Conservation (phyloP, 2,113 vertebrate genomes). For the Bombycilla garrulus region DNA sequence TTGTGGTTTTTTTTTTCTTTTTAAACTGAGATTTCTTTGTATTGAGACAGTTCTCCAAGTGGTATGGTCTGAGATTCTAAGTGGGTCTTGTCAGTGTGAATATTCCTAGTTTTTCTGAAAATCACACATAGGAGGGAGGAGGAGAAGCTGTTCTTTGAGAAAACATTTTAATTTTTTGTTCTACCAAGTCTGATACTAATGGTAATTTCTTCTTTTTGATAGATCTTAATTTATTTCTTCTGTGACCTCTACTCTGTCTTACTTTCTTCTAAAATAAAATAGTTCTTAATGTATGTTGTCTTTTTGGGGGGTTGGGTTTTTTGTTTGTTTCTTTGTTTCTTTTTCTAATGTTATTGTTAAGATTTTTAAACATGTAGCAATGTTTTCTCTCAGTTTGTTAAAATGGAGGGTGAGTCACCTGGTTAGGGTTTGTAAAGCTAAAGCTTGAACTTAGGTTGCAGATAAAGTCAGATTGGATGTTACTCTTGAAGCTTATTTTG, state of each 20-base stretch:
- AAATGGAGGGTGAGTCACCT: neutral
- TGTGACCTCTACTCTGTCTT: neutral
- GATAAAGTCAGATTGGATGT: neutral
- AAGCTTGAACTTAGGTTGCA: neutral
- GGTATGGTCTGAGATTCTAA: neutral
- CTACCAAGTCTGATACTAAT: neutral
- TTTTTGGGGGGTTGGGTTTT: neutral
- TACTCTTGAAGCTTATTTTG: neutral
- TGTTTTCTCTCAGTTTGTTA: neutral
- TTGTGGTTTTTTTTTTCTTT: neutral
- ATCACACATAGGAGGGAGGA: fast-evolving
- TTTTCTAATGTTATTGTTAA: neutral
- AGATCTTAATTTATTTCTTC: neutral
- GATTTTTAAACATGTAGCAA: neutral
- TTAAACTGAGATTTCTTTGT: neutral
- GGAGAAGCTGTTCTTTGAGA: neutral
- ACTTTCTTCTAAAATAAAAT: neutral
- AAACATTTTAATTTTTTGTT: neutral
- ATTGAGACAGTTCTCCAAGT: neutral
- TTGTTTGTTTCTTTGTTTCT: neutral
- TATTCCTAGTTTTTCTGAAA: neutral
- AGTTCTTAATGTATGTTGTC: fast-evolving
- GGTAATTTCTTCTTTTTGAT: neutral
- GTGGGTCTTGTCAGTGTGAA: neutral
- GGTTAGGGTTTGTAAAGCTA: neutral